phyloP scores from a whole-genome alignment of 1,140 invertebrate species.

The Dendrolimus punctatus region DNA sequence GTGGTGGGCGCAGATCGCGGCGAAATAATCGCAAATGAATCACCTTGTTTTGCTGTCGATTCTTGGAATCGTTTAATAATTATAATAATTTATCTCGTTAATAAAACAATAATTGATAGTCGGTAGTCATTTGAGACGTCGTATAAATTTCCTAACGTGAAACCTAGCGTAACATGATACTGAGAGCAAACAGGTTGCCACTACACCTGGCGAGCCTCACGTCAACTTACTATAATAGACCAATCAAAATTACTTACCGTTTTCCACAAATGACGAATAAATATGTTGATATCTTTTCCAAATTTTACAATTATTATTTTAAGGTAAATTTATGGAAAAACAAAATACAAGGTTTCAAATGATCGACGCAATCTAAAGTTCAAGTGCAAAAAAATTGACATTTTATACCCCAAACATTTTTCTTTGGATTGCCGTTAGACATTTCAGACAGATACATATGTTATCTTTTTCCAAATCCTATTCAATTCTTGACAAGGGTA shows the following conservation, averaged over 20 bases:
- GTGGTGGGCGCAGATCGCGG: constrained; percentile 34
- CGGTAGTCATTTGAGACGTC: constrained; percentile 61
- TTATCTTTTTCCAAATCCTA: too few species aligned
- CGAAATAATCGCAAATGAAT: constrained; percentile 55
- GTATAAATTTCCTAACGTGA: constrained; percentile 70
- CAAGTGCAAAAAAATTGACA: too few species aligned
- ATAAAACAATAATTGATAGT: constrained; percentile 68
- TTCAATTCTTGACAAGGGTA: too few species aligned
- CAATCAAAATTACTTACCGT: constrained; percentile 45
- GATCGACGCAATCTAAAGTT: too few species aligned
- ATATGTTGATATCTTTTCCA: constrained; percentile 1
- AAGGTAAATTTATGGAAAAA: too few species aligned
- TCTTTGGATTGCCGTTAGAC: too few species aligned
- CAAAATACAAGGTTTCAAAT: too few species aligned
- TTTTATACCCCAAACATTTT: too few species aligned
- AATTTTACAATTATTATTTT: not conserved
- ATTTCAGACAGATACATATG: too few species aligned
- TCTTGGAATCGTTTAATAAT: constrained; percentile 65
- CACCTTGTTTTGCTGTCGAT: constrained; percentile 65
- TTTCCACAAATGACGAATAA: constrained; percentile 32
- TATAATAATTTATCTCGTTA: constrained; percentile 64
- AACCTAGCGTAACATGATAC: constrained; percentile 63
- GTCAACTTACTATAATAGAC: constrained; percentile 53
- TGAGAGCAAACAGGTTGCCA: constrained; percentile 50
- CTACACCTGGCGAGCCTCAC: constrained; percentile 57